These are phyloP conservation scores for Cettia cetti DNA, from an alignment of 2,113 vertebrate species.

Conservation along the genomic window DNA sequence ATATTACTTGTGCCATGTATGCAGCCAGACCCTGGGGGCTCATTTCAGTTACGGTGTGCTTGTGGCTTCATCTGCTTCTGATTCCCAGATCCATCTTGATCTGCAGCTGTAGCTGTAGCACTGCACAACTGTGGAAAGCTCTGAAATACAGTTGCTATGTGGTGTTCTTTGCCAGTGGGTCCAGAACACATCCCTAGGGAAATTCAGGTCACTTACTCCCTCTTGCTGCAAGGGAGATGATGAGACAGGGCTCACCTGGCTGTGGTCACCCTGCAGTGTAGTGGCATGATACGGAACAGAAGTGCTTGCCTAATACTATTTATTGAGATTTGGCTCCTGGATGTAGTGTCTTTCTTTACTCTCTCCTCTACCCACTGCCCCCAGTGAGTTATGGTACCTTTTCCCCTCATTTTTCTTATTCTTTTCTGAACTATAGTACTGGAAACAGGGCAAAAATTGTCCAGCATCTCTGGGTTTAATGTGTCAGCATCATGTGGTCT, in stretches of 20 bases:
- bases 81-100: not conserved
- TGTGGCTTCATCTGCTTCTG: not conserved
- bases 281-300: not conserved
- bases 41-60: not conserved
- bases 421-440: not conserved
- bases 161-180: not conserved
- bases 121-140: not conserved
- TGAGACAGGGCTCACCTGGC: not conserved
- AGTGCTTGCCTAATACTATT: not conserved
- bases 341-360: not conserved
- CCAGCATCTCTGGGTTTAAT: not conserved
- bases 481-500: not conserved
- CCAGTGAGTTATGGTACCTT: not conserved
- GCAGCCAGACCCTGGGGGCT: not conserved
- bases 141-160: not conserved
- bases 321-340: not conserved
- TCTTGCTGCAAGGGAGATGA: not conserved
- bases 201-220: accelerated
- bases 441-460: not conserved
- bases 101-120: not conserved
- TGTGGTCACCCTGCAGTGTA: not conserved
- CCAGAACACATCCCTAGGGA: not conserved
- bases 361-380: not conserved
- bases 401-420: not conserved
- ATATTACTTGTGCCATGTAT: not conserved